A percentile compares a stretch with the other conserved stretches of the same genome.
Conservation (phyloP, 1,140 invertebrate genomes). For the Mercenaria mercenaria region DNA sequence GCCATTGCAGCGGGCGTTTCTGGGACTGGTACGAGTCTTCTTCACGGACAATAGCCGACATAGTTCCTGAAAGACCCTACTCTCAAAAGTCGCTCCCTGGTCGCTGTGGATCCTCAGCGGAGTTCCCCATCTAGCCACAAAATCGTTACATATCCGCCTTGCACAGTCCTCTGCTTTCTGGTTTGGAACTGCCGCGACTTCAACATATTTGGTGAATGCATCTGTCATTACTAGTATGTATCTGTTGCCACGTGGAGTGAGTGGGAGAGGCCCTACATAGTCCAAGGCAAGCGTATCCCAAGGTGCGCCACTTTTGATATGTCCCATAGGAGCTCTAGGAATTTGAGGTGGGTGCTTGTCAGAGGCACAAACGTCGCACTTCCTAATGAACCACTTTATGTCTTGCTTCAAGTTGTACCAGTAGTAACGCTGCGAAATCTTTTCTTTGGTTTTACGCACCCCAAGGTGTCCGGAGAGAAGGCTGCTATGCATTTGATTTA, state of each 20-base stretch:
- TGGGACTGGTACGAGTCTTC: slow-evolving; percentile 13
- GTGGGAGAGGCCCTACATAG: slow-evolving; percentile 74
- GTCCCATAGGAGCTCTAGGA: slow-evolving; percentile 22
- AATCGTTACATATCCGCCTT: background rate
- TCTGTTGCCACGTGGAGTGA: slow-evolving; percentile 68
- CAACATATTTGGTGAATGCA: slow-evolving; percentile 58
- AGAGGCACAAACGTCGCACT: slow-evolving; percentile 24
- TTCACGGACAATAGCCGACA: slow-evolving; percentile 2
- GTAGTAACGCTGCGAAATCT: background rate
- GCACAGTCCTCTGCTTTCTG: slow-evolving; percentile 33
- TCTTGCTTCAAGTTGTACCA: slow-evolving; percentile 39
- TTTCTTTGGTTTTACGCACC: slow-evolving; percentile 39
- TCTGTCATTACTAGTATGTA: slow-evolving; percentile 78
- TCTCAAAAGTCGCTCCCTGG: slow-evolving; percentile 42
- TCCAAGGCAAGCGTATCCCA: slow-evolving; percentile 63
- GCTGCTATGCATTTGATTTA: slow-evolving; percentile 19
- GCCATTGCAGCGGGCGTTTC: slow-evolving; percentile 22
- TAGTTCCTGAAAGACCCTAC: slow-evolving; percentile 15
- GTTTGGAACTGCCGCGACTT: slow-evolving; percentile 51
- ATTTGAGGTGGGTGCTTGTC: slow-evolving; percentile 3
- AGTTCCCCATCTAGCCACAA: slow-evolving; percentile 25
- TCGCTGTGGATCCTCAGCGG: slow-evolving; percentile 8
- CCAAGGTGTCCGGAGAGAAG: slow-evolving; percentile 36
- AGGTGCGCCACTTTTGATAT: background rate
- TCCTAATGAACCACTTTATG: background rate